Evolutionary conservation across 2,888 invertebrate species (phyloP).

Genomic region (Pachliopta kotzebuea): DNA sequence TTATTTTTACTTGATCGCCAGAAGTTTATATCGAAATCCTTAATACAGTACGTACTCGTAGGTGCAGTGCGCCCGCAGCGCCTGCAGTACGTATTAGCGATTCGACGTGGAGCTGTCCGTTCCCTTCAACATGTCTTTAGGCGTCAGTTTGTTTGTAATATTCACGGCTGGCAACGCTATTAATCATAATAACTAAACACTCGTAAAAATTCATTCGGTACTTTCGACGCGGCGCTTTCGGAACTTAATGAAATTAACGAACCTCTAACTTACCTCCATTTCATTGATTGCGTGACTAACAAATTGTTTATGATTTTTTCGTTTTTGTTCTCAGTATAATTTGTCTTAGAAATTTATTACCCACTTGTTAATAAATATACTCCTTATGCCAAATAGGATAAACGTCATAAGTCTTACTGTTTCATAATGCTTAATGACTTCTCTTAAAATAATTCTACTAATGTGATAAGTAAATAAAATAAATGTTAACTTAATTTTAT

Average conservation of each 20-base stretch:
- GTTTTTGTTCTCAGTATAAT: not conserved
- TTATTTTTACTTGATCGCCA: conserved; percentile 16
- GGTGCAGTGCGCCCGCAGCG: conserved; percentile 35
- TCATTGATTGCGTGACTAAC: conserved; percentile 9
- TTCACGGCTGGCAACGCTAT: conserved; percentile 22
- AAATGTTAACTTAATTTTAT: too few species aligned
- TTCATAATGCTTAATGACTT: too few species aligned
- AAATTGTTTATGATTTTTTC: not conserved
- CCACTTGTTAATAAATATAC: not conserved
- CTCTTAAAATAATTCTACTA: not conserved
- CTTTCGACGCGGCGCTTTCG: conserved; percentile 20
- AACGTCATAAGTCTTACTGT: too few species aligned
- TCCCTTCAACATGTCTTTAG: conserved; percentile 27
- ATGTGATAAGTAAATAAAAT: too few species aligned
- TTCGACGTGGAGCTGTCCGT: conserved; percentile 53
- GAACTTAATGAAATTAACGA: conserved; percentile 9
- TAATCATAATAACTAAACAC: conserved; percentile 29
- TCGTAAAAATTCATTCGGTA: conserved; percentile 23
- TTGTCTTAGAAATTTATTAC: not conserved
- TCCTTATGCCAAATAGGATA: too few species aligned
- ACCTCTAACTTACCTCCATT: conserved; percentile 7
- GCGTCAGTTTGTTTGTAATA: conserved; percentile 32
- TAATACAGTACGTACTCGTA: conserved; percentile 29
- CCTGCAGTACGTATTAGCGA: conserved; percentile 61
- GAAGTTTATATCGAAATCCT: conserved; percentile 14